Percentiles rank a stretch among this genome's conserved stretches.
Evolutionary conservation across 1,140 invertebrate genomes (phyloP).

Genomic region (Pemphigus obesinymphae): DNA sequence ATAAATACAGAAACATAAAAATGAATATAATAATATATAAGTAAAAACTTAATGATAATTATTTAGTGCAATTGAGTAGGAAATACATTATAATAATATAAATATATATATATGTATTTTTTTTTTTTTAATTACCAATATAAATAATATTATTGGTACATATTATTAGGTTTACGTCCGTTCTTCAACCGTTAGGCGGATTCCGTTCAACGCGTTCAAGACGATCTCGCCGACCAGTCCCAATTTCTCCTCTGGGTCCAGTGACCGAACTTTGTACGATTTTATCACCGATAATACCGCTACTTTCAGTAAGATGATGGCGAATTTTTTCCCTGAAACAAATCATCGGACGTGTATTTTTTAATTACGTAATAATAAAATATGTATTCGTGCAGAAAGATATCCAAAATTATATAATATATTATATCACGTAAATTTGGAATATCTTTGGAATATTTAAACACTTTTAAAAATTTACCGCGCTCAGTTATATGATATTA

Average conservation of each 20-base stretch:
- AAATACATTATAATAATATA: background rate
- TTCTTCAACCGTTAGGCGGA: slow-evolving; percentile 35
- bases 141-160: background rate
- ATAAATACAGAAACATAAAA: background rate
- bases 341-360: background rate
- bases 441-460: no score
- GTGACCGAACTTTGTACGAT: slow-evolving; percentile 51
- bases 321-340: slow-evolving; percentile 57
- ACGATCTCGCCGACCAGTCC: slow-evolving; percentile 37
- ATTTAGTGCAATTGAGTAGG: background rate
- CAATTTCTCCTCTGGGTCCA: slow-evolving; percentile 22
- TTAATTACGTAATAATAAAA: no score
- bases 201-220: slow-evolving; percentile 24
- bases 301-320: slow-evolving; percentile 58
- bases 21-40: background rate
- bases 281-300: slow-evolving; percentile 55
- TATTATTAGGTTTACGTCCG: background rate
- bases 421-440: no score
- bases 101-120: no score
- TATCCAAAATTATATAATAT: no score
- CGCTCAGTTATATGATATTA: no score
- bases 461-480: no score
- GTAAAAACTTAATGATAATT: background rate
- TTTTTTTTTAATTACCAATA: no score
- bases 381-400: no score